Base-by-base conservation (phyloP, 2,888 invertebrate genomes). In the Apotomis capreana region DNA sequence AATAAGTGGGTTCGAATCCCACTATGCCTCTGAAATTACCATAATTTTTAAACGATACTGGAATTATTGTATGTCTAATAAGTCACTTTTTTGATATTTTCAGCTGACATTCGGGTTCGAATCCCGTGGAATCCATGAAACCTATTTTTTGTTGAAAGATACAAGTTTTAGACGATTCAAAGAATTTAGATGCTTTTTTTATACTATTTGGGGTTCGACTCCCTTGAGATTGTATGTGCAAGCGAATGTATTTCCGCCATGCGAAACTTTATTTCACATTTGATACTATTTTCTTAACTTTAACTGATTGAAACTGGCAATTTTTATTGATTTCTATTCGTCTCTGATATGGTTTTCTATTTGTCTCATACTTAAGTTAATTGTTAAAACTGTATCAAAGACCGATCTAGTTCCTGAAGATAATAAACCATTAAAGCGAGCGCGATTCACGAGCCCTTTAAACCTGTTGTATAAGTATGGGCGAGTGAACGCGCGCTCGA, bases 191-290 rank as follows among this genome's bases (percentile, higher is more conserved):
- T 13, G 5, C 36, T 26, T 46, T 12, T 64, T 44, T 70, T 44
- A 71, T 67, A 71, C 70, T 44, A 55, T 63, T 58, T 13, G 67
- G 73, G 80, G 80, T 80, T 80, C 80, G 78, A 79, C 44, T 74
- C 78, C 78, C 75, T 6, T 49, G 8, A 54, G 4, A 36, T 26
- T 26, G 1, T 12, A 68, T 12, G 3, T 13, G 70, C 70, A 26
- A 71, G 70, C 70, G 70, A 71, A 67, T 40, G 60, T 71, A 5
- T 37, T 10, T 46, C 26, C 57, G 70, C 70, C 10, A 13, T 52
- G 70, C 70, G 70, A 70, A 63, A 49, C n/a, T n/a, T 37, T 55
- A 49, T 13, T 40, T 4, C 2, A 2, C 0, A 46, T 60, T 6
- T 4, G n/a, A 46, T 61, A 12, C n/a, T 10, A 68, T 6, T 37